Conservation (phyloP, 2,888 invertebrate species). For the Polia nebulosa region DNA sequence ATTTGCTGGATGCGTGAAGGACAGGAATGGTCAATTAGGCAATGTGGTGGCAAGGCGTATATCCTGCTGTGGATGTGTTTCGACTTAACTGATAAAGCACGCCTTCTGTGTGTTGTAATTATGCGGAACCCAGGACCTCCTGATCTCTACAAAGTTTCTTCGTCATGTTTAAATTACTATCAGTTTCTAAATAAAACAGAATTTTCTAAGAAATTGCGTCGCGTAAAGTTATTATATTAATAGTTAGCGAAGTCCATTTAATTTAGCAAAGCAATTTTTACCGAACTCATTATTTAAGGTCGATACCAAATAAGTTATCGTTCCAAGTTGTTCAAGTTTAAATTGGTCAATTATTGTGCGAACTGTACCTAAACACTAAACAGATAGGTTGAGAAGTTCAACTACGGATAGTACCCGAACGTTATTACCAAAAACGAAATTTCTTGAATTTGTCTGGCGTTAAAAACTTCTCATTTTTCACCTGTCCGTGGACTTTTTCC, state of each 20-base stretch:
- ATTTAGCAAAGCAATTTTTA: conserved; percentile 6
- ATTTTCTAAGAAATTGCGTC: not conserved
- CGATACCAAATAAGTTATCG: conserved; percentile 27
- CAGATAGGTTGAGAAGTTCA: conserved; percentile 12
- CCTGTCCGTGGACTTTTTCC: not conserved
- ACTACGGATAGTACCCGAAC: not conserved
- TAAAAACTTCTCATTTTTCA: not conserved
- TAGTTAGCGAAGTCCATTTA: not conserved
- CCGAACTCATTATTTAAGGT: conserved; percentile 10
- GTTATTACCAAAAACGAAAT: no score
- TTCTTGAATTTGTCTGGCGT: no score
- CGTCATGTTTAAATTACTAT: not conserved
- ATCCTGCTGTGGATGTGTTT: no score
- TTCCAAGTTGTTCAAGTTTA: conserved; percentile 36
- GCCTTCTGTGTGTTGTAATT: no score
- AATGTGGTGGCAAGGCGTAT: no score
- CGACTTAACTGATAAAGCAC: no score
- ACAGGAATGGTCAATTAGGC: no score
- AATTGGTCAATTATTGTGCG: conserved; percentile 45
- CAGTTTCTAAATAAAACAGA: not conserved
- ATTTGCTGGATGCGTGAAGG: no score
- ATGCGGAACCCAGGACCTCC: no score
- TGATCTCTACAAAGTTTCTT: no score
- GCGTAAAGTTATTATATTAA: not conserved
- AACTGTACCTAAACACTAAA: not conserved